Percentiles rank a stretch among this genome's conserved stretches.
Conservation (phyloP, 2,797 vertebrate genomes). For the Microtus obscurus region DNA sequence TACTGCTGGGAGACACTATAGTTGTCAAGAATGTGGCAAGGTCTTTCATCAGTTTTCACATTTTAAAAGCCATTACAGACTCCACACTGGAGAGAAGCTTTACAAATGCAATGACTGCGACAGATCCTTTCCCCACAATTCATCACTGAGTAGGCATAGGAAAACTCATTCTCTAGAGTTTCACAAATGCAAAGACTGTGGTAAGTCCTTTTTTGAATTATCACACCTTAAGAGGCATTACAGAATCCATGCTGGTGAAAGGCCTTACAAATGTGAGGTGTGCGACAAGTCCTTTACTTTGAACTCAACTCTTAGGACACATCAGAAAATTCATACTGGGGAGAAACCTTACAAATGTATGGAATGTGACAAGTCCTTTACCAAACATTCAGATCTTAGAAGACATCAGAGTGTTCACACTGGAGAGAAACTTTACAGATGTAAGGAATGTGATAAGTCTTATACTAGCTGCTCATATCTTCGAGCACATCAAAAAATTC, state of each 20-base stretch:
- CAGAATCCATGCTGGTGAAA: not conserved
- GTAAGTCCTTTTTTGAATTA: not conserved
- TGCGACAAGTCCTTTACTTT: not conserved
- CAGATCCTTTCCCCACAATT: no score
- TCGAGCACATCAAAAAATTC: not conserved
- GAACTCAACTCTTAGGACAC: not conserved
- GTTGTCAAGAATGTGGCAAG: not conserved
- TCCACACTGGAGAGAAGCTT: no score
- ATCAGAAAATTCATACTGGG: not conserved
- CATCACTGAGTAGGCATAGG: no score
- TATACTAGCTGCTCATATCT: not conserved
- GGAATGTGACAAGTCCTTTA: not conserved
- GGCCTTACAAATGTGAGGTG: not conserved
- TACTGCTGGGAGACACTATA: not conserved
- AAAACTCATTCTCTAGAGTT: not conserved
- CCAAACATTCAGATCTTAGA: not conserved
- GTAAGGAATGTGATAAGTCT: not conserved
- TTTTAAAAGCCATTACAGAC: not conserved
- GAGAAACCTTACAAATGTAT: not conserved
- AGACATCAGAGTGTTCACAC: not conserved
- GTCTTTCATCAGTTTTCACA: not conserved
- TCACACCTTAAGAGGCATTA: not conserved
- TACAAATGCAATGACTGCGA: no score
- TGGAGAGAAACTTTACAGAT: not conserved
- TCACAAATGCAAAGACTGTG: not conserved